phyloP scores from a whole-genome alignment of 1,140 invertebrate genomes.

The Bombus confusus region DNA sequence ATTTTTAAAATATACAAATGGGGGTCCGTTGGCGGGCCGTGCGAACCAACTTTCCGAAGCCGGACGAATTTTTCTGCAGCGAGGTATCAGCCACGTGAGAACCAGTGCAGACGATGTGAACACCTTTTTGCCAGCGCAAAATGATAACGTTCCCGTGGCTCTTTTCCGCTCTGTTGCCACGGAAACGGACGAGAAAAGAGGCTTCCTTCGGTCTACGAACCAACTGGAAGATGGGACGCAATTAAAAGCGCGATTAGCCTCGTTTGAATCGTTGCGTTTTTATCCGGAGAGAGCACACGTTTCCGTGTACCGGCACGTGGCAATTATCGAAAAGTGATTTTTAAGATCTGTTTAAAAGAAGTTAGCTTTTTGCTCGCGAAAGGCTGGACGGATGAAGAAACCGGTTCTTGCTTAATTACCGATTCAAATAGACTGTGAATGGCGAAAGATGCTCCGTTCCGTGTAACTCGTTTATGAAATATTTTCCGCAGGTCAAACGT shows the following conservation, averaged over 20 bases:
- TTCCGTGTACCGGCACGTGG: not conserved
- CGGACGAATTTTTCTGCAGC: too few species aligned
- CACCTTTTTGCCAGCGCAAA: not conserved
- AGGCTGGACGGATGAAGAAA: too few species aligned
- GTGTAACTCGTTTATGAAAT: too few species aligned
- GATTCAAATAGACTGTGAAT: too few species aligned
- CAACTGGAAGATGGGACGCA: not conserved
- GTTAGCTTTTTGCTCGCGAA: too few species aligned
- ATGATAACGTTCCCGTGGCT: constrained; percentile 1
- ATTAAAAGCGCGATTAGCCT: constrained; percentile 16
- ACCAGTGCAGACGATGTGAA: not conserved
- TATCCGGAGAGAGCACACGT: not conserved
- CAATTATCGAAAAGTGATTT: not conserved
- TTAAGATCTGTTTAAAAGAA: too few species aligned
- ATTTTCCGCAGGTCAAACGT: too few species aligned
- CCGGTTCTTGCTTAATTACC: too few species aligned
- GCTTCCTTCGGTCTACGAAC: not conserved
- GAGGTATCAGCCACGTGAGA: constrained; percentile 6
- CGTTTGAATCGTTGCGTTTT: not conserved
- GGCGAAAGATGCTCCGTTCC: too few species aligned
- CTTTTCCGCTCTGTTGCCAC: not conserved
- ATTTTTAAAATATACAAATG: too few species aligned
- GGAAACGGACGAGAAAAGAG: not conserved
- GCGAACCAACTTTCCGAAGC: too few species aligned
- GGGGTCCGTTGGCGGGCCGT: too few species aligned